Conservation (phyloP, 2,888 invertebrate genomes). For the Eledone cirrhosa region DNA sequence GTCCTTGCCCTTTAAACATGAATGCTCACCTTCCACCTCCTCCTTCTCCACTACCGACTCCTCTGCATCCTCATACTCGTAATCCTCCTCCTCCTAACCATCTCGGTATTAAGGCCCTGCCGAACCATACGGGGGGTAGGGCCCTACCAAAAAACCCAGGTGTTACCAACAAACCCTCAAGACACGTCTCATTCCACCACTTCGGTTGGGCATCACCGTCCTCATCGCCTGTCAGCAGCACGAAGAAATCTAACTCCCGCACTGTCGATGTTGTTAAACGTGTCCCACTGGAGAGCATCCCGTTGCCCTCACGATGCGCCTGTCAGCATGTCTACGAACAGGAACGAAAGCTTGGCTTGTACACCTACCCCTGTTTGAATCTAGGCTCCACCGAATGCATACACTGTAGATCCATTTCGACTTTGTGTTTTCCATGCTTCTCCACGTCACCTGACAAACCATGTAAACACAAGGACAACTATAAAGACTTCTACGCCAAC, state of each 20-base stretch:
- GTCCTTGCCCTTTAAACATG: not conserved
- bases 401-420: not conserved
- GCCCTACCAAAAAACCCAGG: not conserved
- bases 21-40: not conserved
- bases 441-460: slow-evolving; percentile 14
- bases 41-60: not conserved
- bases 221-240: not conserved
- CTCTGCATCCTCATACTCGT: not conserved
- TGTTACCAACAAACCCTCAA: slow-evolving; percentile 8
- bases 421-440: slow-evolving; percentile 27
- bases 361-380: slow-evolving; percentile 19
- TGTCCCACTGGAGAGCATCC: not conserved
- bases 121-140: not conserved
- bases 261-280: not conserved
- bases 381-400: not conserved
- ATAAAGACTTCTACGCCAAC: not conserved
- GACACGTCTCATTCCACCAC: not conserved
- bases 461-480: not conserved
- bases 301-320: not conserved
- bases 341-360: slow-evolving; percentile 22
- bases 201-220: not conserved
- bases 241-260: not conserved
- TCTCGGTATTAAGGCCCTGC: not conserved
- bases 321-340: slow-evolving; percentile 7
- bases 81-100: not conserved